Conservation (phyloP, 2,888 invertebrate species). For the Schizotus pectinicornis region DNA sequence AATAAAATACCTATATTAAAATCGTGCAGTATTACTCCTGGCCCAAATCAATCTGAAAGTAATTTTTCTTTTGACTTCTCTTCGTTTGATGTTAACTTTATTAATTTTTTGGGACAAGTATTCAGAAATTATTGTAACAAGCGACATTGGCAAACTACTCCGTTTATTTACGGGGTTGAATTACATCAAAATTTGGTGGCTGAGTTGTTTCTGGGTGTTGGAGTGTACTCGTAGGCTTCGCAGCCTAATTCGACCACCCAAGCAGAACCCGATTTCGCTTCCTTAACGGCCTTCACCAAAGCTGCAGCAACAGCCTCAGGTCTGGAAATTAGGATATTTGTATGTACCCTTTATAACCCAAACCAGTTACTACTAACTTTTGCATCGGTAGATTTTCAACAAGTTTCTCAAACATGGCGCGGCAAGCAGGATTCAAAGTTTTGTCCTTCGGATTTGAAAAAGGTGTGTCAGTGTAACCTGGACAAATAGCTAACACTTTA, state of each 20-base stretch:
- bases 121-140: too few relatives aligned
- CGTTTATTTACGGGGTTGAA: too few relatives aligned
- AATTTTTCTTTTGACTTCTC: too few relatives aligned
- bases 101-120: too few relatives aligned
- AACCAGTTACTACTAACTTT: slow-evolving; percentile 36
- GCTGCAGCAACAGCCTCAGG: slow-evolving; percentile 41
- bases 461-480: slow-evolving; percentile 55
- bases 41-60: too few relatives aligned
- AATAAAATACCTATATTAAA: too few relatives aligned
- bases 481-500: slow-evolving; percentile 54
- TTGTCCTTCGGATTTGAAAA: too few relatives aligned
- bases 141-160: too few relatives aligned
- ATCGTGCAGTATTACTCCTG: too few relatives aligned
- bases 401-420: slow-evolving; percentile 16
- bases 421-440: slow-evolving; percentile 32
- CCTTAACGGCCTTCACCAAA: slow-evolving; percentile 45
- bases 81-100: too few relatives aligned
- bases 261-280: slow-evolving; percentile 57
- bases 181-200: slow-evolving; percentile 4
- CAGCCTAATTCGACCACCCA: slow-evolving; percentile 60
- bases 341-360: slow-evolving; percentile 6
- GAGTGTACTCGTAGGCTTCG: slow-evolving; percentile 47
- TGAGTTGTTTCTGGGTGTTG: slow-evolving; percentile 26
- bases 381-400: slow-evolving; percentile 19
- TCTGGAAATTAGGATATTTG: slow-evolving; percentile 39